Evolutionary conservation across 2,888 invertebrate genomes (phyloP), one percentile per base, ranked within the genome.

Genomic region (Papilio elwesi): DNA sequence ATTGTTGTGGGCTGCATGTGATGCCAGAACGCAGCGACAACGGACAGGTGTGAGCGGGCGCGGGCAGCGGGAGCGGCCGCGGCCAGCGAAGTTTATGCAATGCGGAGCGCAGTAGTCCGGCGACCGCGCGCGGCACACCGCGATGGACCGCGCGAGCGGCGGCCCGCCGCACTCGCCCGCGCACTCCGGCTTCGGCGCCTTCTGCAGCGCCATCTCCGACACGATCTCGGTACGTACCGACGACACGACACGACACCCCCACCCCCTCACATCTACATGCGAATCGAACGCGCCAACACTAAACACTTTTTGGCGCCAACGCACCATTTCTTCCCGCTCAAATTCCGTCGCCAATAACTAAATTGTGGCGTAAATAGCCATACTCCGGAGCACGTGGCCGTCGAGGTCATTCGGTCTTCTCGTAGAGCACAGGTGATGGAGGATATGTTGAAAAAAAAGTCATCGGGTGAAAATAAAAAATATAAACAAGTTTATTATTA

Each of bases 401-500:
- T 83, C 90, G 86, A 90, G 90, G 90, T 85, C 88, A 85, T 79
- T 75, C 77, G 75, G 81, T 81, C 83, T 83, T 79, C 77, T 79
- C 76, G 78, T 76, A 73, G 74, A 76, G 77, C 80, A 78, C 76
- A 80, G 78, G 81, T 76, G 77, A 76, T 75, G 72, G 74, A 81
- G 76, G 78, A 75, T 78, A 82, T 52, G 15, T 47, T 82, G 81
- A 82, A 79, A 85, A 59, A 88, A 87, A 87, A 89, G 86, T 89
- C 85, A 87, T 87, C 85, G 85, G 83, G 85, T 83, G 85, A 87
- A 88, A 88, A 90, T 90, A 92, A 83, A 84, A 92, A 93, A 92
- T 91, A 93, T 93, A 93, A 93, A 93, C 92, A 93, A 90, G 91
- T 88, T 91, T 93, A 93, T 92, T 88, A 92, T 90, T 93, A 93